Evolutionary conservation across 2,797 vertebrate species (phyloP), one percentile per base, ranked within the genome.

Genomic region (Paguma larvata): DNA sequence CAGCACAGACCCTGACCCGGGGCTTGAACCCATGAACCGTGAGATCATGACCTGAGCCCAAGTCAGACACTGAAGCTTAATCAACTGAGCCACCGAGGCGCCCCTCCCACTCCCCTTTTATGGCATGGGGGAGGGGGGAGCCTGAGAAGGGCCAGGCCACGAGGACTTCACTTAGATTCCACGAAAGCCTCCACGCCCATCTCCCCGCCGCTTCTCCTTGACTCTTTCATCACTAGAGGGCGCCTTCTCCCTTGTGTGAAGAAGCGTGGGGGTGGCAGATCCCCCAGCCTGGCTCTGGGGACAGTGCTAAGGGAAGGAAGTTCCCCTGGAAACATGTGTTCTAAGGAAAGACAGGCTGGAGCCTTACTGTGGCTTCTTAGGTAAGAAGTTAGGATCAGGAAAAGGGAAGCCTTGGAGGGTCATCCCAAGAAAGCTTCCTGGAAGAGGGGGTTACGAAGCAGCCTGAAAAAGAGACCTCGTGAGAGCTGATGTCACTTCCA

Each of bases 381-480:
- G n/a, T n/a, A n/a, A n/a, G n/a, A 32, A 6, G 19, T 41, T 16
- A 21, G 53, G 46, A 19, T 92, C 80, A 85, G 80, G 73, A 92
- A 87, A 46, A 30, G 63, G 9, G 23, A 78, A 23, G 3, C 27
- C 27, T 25, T 0, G 14, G 16, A 65, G 15, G 19, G 12, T 53
- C 72, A 53, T 25, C 41, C 32, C 38, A 67, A 34, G 86, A 85
- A 88, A 85, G 70, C 86, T 80, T 91, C 86, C 83, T 65, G 78
- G 75, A 85, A 51, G 32, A 75, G 16, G 53, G 18, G 34, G 19
- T 15, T 12, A 1, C 19, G 72, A 67, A 87, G 65, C 15, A 46
- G 72, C 27, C 30, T 34, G 46, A 11, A 18, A 59, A 68, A 67
- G 34, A 85, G 48, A 21, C 62, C 77, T 93, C 27, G 25, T 75